Base-by-base conservation (phyloP, 2,113 vertebrate species). In the Alligator sinensis region DNA sequence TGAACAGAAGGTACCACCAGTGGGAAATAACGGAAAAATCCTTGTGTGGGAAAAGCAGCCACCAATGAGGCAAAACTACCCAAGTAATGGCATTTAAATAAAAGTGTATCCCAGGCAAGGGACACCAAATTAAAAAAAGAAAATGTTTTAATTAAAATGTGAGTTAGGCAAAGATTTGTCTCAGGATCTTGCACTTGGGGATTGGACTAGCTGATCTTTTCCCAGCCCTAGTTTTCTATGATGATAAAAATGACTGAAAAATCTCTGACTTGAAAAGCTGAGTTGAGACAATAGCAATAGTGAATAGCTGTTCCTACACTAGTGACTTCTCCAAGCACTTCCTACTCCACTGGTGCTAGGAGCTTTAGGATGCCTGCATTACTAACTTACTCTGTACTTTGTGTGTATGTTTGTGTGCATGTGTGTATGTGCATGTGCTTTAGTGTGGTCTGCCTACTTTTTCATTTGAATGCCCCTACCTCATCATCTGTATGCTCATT, bases 21-120 rank as follows among this genome's bases (percentile, higher is more conserved):
- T 21, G 85, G 34, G 57, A 38, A 81, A 54, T 54, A 58, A 4
- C 11, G 77, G 62, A 21, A 25, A 72, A 75, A 38, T 24, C 54
- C 24, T 86, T 72, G 4, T 16, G 3, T 0, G 0, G 66, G 62
- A 27, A 82, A 62, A 38, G 27, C 80, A 74, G 75, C n/a, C 0
- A 0, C 62, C 38, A n/a, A 62, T 17, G 54, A 54, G 30, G 15
- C n/a, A 79, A 3, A 4, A 38, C 18, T 75, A 9, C 80, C 30
- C 55, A 38, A 66, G 34, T n/a, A 60, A 62, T 70, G 13, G 0
- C 27, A 61, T 79, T 92, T 59, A 57, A 54, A 47, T 63, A 21
- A 25, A 1, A 0, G 27, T 9, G 11, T 34, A 18, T 19, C 38
- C 30, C 68, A 34, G 34, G 34, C 34, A 74, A 47, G 70, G 70